A percentile compares a stretch with the other conserved stretches of the same genome.
Conservation (phyloP, 2,113 vertebrate genomes). For the Mesocricetus auratus region DNA sequence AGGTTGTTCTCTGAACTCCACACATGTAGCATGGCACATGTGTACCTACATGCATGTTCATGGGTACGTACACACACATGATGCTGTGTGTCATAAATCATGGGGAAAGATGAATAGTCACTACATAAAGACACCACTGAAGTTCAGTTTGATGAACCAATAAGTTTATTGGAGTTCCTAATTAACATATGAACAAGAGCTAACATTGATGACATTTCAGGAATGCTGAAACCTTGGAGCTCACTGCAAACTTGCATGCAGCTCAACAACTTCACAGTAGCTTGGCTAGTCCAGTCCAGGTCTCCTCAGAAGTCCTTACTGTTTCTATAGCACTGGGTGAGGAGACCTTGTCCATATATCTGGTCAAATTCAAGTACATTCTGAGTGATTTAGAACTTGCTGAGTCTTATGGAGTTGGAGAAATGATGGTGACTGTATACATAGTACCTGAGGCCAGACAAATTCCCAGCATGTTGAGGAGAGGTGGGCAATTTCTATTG, state of each 20-base stretch:
- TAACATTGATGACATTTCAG: not conserved
- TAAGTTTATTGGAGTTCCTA: not conserved
- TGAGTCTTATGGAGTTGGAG: not conserved
- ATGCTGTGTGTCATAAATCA: not conserved
- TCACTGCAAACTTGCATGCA: not conserved
- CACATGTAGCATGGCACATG: not conserved
- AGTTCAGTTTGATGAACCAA: not conserved
- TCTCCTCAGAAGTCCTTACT: not conserved
- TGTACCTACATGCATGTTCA: not conserved
- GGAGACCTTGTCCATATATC: not conserved
- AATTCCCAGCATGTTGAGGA: not conserved
- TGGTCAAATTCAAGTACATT: not conserved
- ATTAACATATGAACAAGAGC: not conserved
- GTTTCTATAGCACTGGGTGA: not conserved
- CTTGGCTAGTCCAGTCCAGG: not conserved
- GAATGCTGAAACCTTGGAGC: not conserved
- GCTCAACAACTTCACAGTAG: not conserved
- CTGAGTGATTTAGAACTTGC: not conserved
- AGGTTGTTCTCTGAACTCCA: not conserved
- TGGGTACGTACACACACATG: not conserved
- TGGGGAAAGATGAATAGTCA: not conserved
- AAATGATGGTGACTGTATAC: not conserved
- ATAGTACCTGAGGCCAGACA: not conserved
- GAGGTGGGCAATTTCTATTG: not conserved
- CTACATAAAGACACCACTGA: not conserved